Evolutionary conservation across 2,113 vertebrate genomes (phyloP).

Genomic region (Pontoporia blainvillei): DNA sequence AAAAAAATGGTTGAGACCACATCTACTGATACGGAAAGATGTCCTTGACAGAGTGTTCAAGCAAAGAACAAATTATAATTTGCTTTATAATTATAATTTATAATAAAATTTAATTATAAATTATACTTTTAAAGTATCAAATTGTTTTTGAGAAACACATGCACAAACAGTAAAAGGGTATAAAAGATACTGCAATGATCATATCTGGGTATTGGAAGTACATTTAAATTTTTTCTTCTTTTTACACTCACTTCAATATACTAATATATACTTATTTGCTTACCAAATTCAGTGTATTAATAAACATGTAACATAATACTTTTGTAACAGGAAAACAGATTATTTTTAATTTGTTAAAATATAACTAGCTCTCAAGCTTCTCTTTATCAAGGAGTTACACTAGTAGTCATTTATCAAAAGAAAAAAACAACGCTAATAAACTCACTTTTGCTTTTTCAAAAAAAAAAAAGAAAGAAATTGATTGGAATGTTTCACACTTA

Average conservation of each 20-base stretch:
- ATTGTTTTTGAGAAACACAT: background rate
- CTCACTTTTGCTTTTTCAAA: background rate
- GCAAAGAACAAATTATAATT: background rate
- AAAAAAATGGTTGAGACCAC: background rate
- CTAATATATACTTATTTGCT: background rate
- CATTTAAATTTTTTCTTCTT: background rate
- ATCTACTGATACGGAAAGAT: background rate
- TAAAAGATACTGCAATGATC: background rate
- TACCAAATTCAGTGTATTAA: background rate
- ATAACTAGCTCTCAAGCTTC: background rate
- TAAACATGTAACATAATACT: background rate
- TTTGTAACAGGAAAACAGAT: background rate
- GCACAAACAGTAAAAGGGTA: background rate
- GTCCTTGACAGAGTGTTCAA: background rate
- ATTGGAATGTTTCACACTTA: background rate
- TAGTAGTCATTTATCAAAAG: background rate
- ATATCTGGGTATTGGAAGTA: background rate
- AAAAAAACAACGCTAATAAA: background rate
- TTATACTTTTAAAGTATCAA: background rate
- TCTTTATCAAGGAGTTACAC: background rate
- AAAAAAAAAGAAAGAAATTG: background rate
- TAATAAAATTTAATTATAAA: background rate
- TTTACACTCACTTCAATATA: background rate
- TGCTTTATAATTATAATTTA: background rate
- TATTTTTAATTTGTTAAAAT: background rate